phyloP scores from a whole-genome alignment of 2,888 invertebrate genomes.

The Temnothorax unifasciatus region DNA sequence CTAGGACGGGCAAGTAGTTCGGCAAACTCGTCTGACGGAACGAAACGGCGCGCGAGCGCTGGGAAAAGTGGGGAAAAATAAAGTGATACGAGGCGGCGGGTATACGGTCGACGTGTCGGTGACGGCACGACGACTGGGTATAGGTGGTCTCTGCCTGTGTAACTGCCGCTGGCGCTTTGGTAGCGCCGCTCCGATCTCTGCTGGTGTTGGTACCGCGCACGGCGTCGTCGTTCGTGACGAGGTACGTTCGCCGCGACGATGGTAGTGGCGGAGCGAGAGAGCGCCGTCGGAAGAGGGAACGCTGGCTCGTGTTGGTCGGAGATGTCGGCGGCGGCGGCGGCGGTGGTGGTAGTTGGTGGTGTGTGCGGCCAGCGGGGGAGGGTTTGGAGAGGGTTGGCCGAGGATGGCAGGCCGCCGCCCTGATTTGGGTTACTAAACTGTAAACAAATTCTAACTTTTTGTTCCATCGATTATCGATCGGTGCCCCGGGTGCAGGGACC shows the following conservation, averaged over 20 bases:
- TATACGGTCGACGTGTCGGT: constrained; percentile 53
- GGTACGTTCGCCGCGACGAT: constrained; percentile 44
- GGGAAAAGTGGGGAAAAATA: constrained; percentile 73
- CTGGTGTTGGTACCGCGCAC: constrained; percentile 44
- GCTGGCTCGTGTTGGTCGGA: constrained; percentile 63
- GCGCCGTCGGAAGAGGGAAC: constrained; percentile 47
- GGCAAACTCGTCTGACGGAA: constrained; percentile 80
- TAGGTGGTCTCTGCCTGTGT: constrained; percentile 53
- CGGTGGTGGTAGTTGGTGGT: constrained; percentile 17
- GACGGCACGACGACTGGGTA: constrained; percentile 53
- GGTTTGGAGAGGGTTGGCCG: constrained; percentile 42
- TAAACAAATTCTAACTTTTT: constrained; percentile 85
- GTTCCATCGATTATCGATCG: constrained; percentile 84
- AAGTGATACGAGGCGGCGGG: constrained; percentile 65
- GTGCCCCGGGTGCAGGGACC: constrained; percentile 81
- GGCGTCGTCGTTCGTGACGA: constrained; percentile 47
- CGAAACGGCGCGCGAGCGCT: constrained; percentile 63
- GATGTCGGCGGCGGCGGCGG: constrained; percentile 50
- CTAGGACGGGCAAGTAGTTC: constrained; percentile 79
- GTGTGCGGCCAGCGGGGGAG: constrained; percentile 44
- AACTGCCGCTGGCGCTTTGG: constrained; percentile 44
- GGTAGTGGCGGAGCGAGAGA: constrained; percentile 42
- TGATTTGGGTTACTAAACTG: constrained; percentile 85
- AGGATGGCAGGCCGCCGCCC: constrained; percentile 72
- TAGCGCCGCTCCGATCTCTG: constrained; percentile 27